Evolutionary conservation across 1,140 invertebrate species (phyloP).

Genomic region (Triops cancriformis): DNA sequence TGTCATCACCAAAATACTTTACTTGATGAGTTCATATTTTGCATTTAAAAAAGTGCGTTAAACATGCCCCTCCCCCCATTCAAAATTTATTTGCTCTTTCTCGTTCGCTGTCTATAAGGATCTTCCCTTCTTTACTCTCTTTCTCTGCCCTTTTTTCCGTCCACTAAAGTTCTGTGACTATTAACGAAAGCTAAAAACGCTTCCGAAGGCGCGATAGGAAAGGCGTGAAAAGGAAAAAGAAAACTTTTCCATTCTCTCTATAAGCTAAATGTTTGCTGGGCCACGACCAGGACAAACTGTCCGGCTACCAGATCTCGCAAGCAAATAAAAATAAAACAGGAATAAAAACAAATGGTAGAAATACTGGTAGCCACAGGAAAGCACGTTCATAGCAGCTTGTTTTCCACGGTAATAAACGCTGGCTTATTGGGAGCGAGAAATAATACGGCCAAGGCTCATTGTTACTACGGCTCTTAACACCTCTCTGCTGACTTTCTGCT

Average conservation of each 20-base stretch:
- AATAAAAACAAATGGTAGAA: too few relatives aligned
- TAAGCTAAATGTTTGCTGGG: not conserved
- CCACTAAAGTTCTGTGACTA: not conserved
- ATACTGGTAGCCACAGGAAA: not conserved
- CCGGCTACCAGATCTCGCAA: too few relatives aligned
- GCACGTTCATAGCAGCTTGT: slow-evolving; percentile 9
- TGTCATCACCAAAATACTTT: not conserved
- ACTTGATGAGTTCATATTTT: not conserved
- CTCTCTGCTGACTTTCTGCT: too few relatives aligned
- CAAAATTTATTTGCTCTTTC: too few relatives aligned
- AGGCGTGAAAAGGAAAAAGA: not conserved
- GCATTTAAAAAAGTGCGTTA: not conserved
- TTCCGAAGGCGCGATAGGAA: too few relatives aligned
- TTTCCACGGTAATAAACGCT: slow-evolving; percentile 7
- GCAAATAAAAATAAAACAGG: too few relatives aligned
- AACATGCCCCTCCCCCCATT: not conserved
- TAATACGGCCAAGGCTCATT: not conserved
- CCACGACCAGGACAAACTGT: not conserved
- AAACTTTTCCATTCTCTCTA: not conserved
- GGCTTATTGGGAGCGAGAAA: not conserved
- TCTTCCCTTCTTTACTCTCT: too few relatives aligned
- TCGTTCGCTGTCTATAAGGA: too few relatives aligned
- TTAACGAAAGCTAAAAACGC: not conserved
- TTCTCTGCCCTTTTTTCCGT: too few relatives aligned
- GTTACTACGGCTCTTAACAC: not conserved